These are phyloP conservation scores for Odontocerum albicorne DNA, from an alignment of 2,888 invertebrate genomes.

Conservation along the genomic window DNA sequence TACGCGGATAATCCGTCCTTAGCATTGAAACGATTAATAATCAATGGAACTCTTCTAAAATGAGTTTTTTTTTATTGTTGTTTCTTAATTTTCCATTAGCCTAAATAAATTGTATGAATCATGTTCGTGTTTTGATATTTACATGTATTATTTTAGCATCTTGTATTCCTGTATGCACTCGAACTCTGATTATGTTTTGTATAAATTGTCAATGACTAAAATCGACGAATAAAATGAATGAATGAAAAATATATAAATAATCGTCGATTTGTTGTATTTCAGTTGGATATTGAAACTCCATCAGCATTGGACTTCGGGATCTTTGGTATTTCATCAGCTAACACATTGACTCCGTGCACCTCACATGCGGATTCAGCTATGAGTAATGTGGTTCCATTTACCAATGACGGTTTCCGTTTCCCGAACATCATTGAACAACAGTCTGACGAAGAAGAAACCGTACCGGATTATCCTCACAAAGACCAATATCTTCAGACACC, in stretches of 20 bases:
- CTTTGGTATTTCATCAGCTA: constrained; percentile 46
- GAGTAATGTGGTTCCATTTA: constrained; percentile 46
- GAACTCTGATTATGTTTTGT: not conserved
- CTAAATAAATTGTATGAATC: too few relatives aligned
- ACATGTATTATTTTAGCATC: too few relatives aligned
- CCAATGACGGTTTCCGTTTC: constrained; percentile 52
- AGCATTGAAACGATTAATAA: too few relatives aligned
- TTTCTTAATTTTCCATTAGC: too few relatives aligned
- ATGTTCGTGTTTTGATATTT: too few relatives aligned
- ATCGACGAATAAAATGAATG: not conserved
- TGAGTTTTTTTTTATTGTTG: too few relatives aligned
- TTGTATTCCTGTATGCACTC: constrained; percentile 6
- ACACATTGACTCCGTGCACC: constrained; percentile 46
- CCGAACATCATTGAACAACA: constrained; percentile 43
- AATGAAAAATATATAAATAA: not conserved
- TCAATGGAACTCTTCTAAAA: too few relatives aligned
- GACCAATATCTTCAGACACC: constrained; percentile 25
- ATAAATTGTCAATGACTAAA: not conserved
- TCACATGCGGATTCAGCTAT: constrained; percentile 41
- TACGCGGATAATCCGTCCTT: too few relatives aligned
- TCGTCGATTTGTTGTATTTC: constrained; percentile 31
- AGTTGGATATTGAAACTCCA: constrained; percentile 57
- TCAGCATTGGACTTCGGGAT: constrained; percentile 53
- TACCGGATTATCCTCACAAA: constrained; percentile 31
- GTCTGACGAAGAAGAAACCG: constrained; percentile 42